Conservation (phyloP, 2,113 vertebrate genomes). For the Microcebus griseorufus region DNA sequence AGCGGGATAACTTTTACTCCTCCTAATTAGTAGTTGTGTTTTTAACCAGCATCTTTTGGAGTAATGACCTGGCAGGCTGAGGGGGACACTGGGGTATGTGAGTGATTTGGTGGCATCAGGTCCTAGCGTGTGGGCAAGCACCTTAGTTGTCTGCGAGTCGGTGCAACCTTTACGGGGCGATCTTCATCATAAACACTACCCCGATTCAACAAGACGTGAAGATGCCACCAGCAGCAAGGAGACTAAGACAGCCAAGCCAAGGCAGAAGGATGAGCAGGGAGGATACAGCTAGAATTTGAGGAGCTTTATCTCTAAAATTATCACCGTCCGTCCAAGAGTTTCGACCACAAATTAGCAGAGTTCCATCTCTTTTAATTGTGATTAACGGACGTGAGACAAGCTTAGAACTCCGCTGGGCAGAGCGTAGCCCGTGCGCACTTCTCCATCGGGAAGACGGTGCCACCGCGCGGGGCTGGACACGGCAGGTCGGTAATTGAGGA, state of each 20-base stretch:
- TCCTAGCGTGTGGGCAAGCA: rapidly evolving
- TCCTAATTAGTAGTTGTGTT: not conserved
- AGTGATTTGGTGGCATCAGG: not conserved
- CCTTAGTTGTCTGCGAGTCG: not conserved
- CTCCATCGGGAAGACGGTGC: not conserved
- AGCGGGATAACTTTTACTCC: not conserved
- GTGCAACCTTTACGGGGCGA: not conserved
- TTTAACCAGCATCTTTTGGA: not conserved
- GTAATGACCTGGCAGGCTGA: not conserved
- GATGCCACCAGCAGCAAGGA: not conserved
- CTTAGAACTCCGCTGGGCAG: rapidly evolving
- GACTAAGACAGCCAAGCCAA: rapidly evolving
- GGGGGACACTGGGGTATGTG: not conserved
- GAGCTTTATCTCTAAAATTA: too few relatives aligned
- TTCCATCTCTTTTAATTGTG: not conserved
- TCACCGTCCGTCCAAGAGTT: not conserved
- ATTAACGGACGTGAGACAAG: not conserved
- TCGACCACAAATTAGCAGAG: not conserved
- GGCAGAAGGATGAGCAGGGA: rapidly evolving
- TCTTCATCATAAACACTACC: not conserved
- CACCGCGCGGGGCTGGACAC: rapidly evolving
- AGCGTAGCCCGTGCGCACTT: rapidly evolving
- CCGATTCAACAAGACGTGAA: too few relatives aligned
- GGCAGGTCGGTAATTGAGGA: not conserved
- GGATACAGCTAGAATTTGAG: rapidly evolving